Conservation (phyloP, 1,140 invertebrate genomes). For the Zaprionus africanus region DNA sequence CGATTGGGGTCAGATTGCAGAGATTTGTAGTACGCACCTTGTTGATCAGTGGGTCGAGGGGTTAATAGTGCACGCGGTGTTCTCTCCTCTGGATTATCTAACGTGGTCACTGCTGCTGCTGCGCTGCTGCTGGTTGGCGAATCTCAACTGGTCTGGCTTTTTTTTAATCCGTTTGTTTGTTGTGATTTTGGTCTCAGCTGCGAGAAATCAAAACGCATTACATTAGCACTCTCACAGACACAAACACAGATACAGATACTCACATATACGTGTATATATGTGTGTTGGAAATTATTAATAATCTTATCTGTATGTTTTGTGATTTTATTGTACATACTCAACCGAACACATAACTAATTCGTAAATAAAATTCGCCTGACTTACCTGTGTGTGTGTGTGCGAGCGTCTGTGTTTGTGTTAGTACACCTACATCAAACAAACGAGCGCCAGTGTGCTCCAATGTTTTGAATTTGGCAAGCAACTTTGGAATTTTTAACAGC, state of each 20-base stretch:
- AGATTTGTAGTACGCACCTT: conserved; percentile 32
- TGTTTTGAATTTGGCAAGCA: conserved; percentile 42
- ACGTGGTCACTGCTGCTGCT: conserved; percentile 29
- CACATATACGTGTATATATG: neutral
- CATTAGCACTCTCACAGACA: conserved; percentile 6
- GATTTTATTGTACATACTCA: conserved; percentile 38
- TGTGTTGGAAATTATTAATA: conserved; percentile 68
- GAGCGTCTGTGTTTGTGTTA: neutral
- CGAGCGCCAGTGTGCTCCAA: conserved; percentile 44
- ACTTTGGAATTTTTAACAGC: conserved; percentile 27
- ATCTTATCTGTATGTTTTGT: conserved; percentile 53
- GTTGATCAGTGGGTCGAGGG: neutral
- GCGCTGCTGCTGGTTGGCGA: conserved; percentile 14
- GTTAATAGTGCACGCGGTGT: neutral
- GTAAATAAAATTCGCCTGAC: conserved; percentile 31
- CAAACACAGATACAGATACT: conserved; percentile 7
- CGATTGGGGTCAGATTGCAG: conserved; percentile 2
- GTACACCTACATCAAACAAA: conserved; percentile 23
- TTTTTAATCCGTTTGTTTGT: conserved; percentile 47
- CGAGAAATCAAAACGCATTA: conserved; percentile 23
- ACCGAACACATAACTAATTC: conserved; percentile 18
- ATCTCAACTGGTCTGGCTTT: conserved; percentile 22
- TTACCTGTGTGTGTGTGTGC: neutral
- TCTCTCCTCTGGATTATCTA: conserved; percentile 42
- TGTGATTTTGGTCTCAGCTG: conserved; percentile 39